Percentiles rank a stretch among this genome's conserved stretches.
These are phyloP conservation scores for Planiliza haematocheilus DNA, from an alignment of 2,113 vertebrate species.

Conservation along the genomic window DNA sequence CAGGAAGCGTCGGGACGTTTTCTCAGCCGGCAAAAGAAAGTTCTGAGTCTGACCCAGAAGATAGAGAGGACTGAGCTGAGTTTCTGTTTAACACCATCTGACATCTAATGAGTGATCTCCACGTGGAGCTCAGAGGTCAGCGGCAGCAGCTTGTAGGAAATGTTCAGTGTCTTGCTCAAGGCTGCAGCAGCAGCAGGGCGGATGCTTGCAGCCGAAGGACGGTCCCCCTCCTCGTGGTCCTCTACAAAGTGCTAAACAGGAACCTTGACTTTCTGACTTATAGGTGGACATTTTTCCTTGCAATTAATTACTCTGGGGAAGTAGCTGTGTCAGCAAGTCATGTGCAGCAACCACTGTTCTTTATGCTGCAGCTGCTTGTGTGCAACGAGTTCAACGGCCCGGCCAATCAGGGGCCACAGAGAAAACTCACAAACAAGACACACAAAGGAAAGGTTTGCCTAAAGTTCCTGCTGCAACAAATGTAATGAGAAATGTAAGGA, in stretches of 20 bases:
- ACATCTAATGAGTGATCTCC: background rate
- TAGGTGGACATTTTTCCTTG: background rate
- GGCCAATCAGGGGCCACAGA: too few relatives aligned
- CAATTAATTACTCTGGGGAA: background rate
- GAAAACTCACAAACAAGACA: too few relatives aligned
- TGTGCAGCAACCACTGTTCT: too few relatives aligned
- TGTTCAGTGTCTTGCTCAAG: constrained; percentile 7
- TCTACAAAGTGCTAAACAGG: background rate
- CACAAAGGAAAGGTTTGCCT: too few relatives aligned
- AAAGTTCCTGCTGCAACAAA: too few relatives aligned
- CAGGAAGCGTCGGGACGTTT: constrained; percentile 21
- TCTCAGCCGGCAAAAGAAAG: constrained; percentile 6
- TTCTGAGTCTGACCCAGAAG: background rate
- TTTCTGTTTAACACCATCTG: background rate
- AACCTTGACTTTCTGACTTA: background rate
- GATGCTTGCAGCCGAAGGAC: constrained; percentile 9
- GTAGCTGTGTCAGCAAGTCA: background rate
- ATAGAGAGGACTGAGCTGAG: background rate
- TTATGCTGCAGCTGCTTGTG: too few relatives aligned
- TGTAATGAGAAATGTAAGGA: too few relatives aligned
- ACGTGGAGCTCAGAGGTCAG: constrained; percentile 14
- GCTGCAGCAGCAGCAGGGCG: background rate
- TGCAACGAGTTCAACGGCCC: too few relatives aligned
- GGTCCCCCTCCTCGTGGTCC: background rate
- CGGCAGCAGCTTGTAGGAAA: background rate